These are phyloP conservation scores for Macropodus opercularis DNA, from an alignment of 2,797 vertebrate species.

Conservation along the genomic window DNA sequence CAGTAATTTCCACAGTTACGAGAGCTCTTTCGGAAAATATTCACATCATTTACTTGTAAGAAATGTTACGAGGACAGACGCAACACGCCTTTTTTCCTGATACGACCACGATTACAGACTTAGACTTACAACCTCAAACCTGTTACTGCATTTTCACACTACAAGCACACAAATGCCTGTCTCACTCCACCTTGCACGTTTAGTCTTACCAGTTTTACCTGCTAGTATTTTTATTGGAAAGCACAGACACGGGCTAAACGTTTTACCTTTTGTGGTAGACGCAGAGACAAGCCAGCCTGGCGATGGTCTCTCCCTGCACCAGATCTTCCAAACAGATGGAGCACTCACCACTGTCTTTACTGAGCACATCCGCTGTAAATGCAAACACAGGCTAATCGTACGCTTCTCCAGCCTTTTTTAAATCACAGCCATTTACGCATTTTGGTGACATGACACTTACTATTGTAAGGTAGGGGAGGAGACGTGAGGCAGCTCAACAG, in stretches of 20 bases:
- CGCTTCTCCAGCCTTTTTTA: constrained; percentile 18
- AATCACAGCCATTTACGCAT: constrained; percentile 1
- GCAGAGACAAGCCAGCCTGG: constrained; percentile 84
- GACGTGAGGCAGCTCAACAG: constrained; percentile 85
- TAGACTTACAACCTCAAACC: background rate
- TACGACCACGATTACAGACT: background rate
- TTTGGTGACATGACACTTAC: constrained; percentile 64
- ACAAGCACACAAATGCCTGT: background rate
- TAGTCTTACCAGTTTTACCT: background rate
- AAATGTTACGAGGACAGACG: background rate
- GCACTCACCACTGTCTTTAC: constrained; percentile 85
- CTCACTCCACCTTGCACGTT: background rate
- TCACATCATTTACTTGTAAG: background rate
- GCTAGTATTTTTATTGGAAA: background rate
- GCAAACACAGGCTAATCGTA: constrained; percentile 29
- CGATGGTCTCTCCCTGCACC: constrained; percentile 83
- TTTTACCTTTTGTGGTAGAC: constrained; percentile 86
- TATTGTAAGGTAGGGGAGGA: constrained; percentile 84
- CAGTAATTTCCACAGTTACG: constrained; percentile 1
- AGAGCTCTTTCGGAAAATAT: constrained; percentile 1
- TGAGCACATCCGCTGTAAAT: constrained; percentile 80
- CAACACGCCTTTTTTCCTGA: background rate
- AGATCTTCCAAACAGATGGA: constrained; percentile 86
- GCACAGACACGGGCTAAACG: constrained; percentile 16
- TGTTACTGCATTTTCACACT: background rate